Base-by-base conservation (phyloP, 2,888 invertebrate genomes). In the Metalampra italica region DNA sequence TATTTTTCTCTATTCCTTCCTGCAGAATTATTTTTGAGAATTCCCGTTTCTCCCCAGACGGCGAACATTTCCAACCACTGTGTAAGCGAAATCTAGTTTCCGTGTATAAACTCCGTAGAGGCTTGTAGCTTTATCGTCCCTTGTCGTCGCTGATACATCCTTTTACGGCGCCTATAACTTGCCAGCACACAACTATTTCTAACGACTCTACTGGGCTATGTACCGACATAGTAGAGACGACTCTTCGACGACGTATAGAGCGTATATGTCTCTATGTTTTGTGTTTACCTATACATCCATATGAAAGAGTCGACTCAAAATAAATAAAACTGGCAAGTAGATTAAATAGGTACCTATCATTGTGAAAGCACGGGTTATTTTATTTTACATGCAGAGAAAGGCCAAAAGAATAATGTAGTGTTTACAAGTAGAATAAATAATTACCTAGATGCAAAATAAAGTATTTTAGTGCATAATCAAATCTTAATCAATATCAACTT, bases 151-250 rank as follows among this genome's bases (percentile, higher is more conserved):
- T 68, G 74, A 77, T 74, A 82, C 81, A 78, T 83, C 79, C 80
- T 74, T 77, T 78, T 75, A 78, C 69, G 68, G 71, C 51, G 63
- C 47, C 67, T 66, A 74, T 82, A 82, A 82, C 63, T 82, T 70
- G 56, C 66, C 60, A 57, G 68, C 72, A 68, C 64, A 67, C 71
- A 72, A 75, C 72, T 74, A 74, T 73, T 71, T 62, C 68, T 63
- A 68, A 68, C 66, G 54, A 61, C 58, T 55, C 61, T 57, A 48
- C 50, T 50, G 53, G 54, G 59, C 50, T 43, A 52, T 57, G 56
- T 54, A 62, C 47, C 50, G 59, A 34, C 34, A 5, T 3, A 22
- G 3, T 22, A 22, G 22, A 22, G 22, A 22, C 22, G 22, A 22
- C 22, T 22, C 22, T 22, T 7, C 38, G n/a, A 39, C 13, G 38